phyloP scores from a whole-genome alignment of 2,888 invertebrate genomes.

The Scrobipalpa costella region DNA sequence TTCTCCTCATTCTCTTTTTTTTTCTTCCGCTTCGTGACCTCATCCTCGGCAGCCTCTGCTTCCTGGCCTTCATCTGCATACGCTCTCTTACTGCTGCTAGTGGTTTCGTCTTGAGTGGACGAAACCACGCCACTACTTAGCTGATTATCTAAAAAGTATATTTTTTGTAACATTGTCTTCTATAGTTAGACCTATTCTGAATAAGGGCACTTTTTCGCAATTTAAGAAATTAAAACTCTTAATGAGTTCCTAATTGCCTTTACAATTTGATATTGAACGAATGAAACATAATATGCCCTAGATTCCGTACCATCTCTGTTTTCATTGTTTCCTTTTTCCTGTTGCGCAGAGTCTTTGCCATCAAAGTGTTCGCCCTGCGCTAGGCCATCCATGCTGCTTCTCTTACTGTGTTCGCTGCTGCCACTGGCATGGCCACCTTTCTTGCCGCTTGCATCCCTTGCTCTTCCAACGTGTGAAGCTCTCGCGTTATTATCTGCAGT shows the following conservation, averaged over 20 bases:
- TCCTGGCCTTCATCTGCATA: slow-evolving; percentile 78
- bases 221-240: too few species aligned
- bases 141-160: slow-evolving; percentile 45
- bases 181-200: background rate
- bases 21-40: slow-evolving; percentile 86
- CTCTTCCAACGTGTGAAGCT: slow-evolving; percentile 61
- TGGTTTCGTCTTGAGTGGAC: slow-evolving; percentile 66
- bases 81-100: slow-evolving; percentile 48
- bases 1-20: slow-evolving; percentile 85
- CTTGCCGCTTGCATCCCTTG: slow-evolving; percentile 75
- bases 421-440: slow-evolving; percentile 70
- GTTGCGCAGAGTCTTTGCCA: slow-evolving; percentile 62
- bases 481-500: slow-evolving; percentile 66
- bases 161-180: background rate
- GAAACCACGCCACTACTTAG: slow-evolving; percentile 68
- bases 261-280: too few species aligned
- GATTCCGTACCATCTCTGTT: slow-evolving; percentile 66
- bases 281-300: too few species aligned
- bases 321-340: slow-evolving; percentile 61
- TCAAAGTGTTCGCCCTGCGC: slow-evolving; percentile 72
- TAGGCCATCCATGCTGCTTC: slow-evolving; percentile 74
- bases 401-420: slow-evolving; percentile 61
- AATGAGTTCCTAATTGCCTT: too few species aligned
- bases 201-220: too few species aligned
- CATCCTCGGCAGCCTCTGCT: slow-evolving; percentile 81